These are phyloP conservation scores for Copidosoma aretas DNA, from an alignment of 2,888 invertebrate genomes.

Conservation along the genomic window DNA sequence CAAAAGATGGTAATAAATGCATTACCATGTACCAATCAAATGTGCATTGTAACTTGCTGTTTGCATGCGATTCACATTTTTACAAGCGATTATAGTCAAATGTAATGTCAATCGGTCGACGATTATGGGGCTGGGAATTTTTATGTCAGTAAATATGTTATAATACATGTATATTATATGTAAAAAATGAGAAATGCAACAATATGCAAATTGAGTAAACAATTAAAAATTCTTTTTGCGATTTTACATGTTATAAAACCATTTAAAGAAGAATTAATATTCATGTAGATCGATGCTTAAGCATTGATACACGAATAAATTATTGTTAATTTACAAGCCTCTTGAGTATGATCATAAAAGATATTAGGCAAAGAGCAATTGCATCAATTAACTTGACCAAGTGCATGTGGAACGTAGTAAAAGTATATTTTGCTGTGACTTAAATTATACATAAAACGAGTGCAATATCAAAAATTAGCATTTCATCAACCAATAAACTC, in stretches of 20 bases:
- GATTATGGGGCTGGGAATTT: not conserved
- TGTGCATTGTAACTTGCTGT: constrained; percentile 33
- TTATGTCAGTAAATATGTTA: constrained; percentile 31
- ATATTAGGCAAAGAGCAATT: constrained; percentile 27
- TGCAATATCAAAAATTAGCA: constrained; percentile 33
- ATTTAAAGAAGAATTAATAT: constrained; percentile 7
- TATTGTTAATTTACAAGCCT: constrained; percentile 14
- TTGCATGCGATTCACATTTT: constrained; percentile 37
- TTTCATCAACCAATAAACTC: constrained; percentile 10
- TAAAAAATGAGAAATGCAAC: constrained; percentile 28
- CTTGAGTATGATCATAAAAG: constrained; percentile 16
- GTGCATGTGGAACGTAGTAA: constrained; percentile 28
- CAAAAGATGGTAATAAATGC: constrained; percentile 28
- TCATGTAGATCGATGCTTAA: constrained; percentile 11
- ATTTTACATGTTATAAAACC: constrained; percentile 12
- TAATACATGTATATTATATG: constrained; percentile 32
- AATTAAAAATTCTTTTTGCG: constrained; percentile 22
- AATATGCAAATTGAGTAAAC: constrained; percentile 29
- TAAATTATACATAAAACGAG: constrained; percentile 26
- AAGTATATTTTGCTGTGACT: constrained; percentile 26
- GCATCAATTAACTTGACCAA: constrained; percentile 30
- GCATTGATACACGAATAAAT: no score
- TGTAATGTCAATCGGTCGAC: constrained; percentile 30
- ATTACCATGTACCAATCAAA: constrained; percentile 36
- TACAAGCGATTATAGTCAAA: constrained; percentile 35